Base-by-base conservation (phyloP, 2,113 vertebrate species). In the Ifrita kowaldi region DNA sequence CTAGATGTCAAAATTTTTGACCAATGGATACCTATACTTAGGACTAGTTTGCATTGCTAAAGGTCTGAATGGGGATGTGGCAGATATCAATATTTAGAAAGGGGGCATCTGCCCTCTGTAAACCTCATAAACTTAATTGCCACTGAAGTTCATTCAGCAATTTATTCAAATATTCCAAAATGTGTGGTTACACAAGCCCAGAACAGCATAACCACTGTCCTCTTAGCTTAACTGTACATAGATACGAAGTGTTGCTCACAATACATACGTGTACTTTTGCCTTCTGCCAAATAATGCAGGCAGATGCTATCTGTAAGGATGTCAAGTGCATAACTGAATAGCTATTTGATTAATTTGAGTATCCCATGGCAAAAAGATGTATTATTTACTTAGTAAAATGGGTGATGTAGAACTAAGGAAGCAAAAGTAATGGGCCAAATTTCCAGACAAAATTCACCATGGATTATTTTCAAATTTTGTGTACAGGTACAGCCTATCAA, bases 231-330 rank as follows among this genome's bases (percentile, higher is more conserved):
- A 50, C 49, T 73, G 6, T 23, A 28, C 60, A n/a, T 5, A 22
- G 42, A 37, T 42, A 33, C 7, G 44, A 73, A 71, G 13, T 9
- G 26, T 5, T 71, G 39, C 30, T 52, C 23, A 47, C 16, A 41
- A 23, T 35, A 35, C 5, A 4, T 50, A 37, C 0, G 0, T 6
- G 56, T 23, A 26, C 35, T 44, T 60, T 60, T 68, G 32, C 28
- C 26, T 90, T 56, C 35, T 63, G 47, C 26, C 71, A 85, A 78
- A 62, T 65, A 76, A 71, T 42, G 20, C 50, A 62, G 21, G 18
- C 32, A 30, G 49, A 35, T 22, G 42, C 17, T 53, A 21, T 53
- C 57, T 60, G 27, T 53, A 70, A 81, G 35, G 78, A 55, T 60
- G 26, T 57, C 41, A 77, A 80, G 21, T 49, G 16, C 8, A 50